Base-by-base conservation (phyloP, 2,797 vertebrate species). In the Poliocrania exsul region DNA sequence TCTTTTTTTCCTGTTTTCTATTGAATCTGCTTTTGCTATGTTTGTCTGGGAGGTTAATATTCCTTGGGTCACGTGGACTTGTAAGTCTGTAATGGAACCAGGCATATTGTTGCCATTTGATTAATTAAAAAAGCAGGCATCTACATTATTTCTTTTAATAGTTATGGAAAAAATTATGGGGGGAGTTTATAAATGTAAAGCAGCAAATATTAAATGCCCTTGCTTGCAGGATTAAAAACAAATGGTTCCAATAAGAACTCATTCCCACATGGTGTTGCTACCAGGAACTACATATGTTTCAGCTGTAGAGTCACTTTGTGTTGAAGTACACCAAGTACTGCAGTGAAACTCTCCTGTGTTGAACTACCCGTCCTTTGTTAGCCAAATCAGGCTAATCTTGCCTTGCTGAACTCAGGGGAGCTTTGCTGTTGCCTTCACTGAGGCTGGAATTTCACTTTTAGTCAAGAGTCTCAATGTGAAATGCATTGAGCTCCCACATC, bases 121-220 rank as follows among this genome's bases (percentile, higher is more conserved):
- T 31, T 86, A 72, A 86, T 81, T 57, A 7, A 58, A 86, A 77
- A 74, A 72, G 5, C 26, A 88, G 49, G n/a, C 67, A 84, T 81
- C 77, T 87, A 62, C 35, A 51, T 66, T 65, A 79, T 60, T 91
- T 72, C 50, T 84, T 90, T 66, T 66, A 64, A 66, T 57, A 67
- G 42, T 95, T 83, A 92, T 8, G 19, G 67, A 82, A 88, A 65
- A 23, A 78, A 37, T 25, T 49, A 49, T 13, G 50, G 74, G 13
- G 8, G 24, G 42, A 28, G 9, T 83, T 88, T 57, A 85, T 62
- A 92, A 71, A 81, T 37, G 23, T 38, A 47, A 49, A 87, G 53
- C 35, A 53, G n/a, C 38, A 79, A 49, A 77, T 70, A 84, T 26
- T 62, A 82, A 95, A 87, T 74, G 12, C n/a, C 20, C 19, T 67